phyloP scores from a whole-genome alignment of 2,888 invertebrate species.

The Unio pictorum region DNA sequence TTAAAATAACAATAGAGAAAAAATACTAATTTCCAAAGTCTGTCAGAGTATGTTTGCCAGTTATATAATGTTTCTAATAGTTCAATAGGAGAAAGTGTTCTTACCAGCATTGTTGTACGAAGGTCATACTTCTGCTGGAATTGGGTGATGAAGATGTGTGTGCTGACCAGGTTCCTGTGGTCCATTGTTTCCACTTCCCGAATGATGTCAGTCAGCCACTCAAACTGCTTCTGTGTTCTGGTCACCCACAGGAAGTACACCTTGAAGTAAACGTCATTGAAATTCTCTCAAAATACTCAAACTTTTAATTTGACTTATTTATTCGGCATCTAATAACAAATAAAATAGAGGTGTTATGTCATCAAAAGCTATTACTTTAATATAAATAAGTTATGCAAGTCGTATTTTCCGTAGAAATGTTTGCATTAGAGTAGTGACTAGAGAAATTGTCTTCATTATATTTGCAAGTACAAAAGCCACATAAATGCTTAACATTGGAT shows the following conservation, averaged over 20 bases:
- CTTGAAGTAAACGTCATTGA: constrained; percentile 59
- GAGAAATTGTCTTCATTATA: background rate
- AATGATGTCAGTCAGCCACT: constrained; percentile 79
- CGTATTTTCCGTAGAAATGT: too few relatives aligned
- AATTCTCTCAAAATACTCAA: background rate
- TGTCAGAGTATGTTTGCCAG: too few relatives aligned
- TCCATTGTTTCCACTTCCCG: constrained; percentile 76
- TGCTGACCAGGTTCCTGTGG: constrained; percentile 73
- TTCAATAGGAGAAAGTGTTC: constrained; percentile 35
- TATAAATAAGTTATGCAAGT: too few relatives aligned
- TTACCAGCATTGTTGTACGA: too few relatives aligned
- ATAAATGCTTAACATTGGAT: background rate
- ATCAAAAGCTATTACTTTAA: too few relatives aligned
- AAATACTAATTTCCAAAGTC: too few relatives aligned
- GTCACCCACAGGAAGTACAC: constrained; percentile 79
- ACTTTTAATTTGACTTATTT: background rate
- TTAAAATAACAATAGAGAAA: too few relatives aligned
- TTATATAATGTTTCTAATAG: background rate
- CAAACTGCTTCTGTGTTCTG: constrained; percentile 78
- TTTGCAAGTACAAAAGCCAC: background rate
- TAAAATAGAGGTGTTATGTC: too few relatives aligned
- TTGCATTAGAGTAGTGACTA: too few relatives aligned
- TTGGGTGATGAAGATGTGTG: constrained; percentile 79
- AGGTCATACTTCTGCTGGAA: constrained; percentile 62
- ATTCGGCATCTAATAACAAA: background rate